Conservation (phyloP, 2,888 invertebrate genomes). For the Scaptomyza tumidula region DNA sequence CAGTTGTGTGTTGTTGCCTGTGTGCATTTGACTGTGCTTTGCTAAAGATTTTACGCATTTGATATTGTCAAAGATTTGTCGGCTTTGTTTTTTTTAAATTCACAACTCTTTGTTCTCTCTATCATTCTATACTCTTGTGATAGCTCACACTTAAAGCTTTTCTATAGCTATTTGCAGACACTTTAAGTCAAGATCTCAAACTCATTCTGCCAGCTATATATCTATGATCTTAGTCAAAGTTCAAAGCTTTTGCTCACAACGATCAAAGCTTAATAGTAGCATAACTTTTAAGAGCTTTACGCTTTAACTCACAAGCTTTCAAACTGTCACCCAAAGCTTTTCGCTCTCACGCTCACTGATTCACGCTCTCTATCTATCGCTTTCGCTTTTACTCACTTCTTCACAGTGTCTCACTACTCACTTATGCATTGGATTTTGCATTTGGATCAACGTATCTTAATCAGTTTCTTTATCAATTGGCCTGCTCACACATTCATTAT, state of each 20-base stretch:
- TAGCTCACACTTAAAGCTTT: background rate
- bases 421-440: constrained; percentile 28
- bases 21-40: constrained; percentile 18
- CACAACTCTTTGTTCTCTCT: constrained; percentile 13
- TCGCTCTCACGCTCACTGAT: constrained; percentile 13
- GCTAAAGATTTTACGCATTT: background rate
- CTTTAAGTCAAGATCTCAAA: background rate
- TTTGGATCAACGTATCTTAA: constrained; percentile 38
- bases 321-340: background rate
- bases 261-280: background rate
- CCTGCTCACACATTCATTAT: constrained; percentile 16
- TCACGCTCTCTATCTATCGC: constrained; percentile 27
- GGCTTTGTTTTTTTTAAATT: background rate
- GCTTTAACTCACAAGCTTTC: background rate
- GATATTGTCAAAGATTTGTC: constrained; percentile 12
- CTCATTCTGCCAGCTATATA: background rate
- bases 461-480: constrained; percentile 35
- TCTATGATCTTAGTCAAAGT: background rate
- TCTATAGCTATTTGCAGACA: too few relatives aligned
- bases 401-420: constrained; percentile 24
- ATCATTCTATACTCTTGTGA: constrained; percentile 1
- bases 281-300: constrained; percentile 1
- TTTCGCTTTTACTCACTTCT: constrained; percentile 18
- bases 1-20: constrained; percentile 13
- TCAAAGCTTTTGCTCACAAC: background rate